Percentiles rank a stretch among this genome's conserved stretches.
phyloP scores from a whole-genome alignment of 2,888 invertebrate genomes.

The Hedya salicella region DNA sequence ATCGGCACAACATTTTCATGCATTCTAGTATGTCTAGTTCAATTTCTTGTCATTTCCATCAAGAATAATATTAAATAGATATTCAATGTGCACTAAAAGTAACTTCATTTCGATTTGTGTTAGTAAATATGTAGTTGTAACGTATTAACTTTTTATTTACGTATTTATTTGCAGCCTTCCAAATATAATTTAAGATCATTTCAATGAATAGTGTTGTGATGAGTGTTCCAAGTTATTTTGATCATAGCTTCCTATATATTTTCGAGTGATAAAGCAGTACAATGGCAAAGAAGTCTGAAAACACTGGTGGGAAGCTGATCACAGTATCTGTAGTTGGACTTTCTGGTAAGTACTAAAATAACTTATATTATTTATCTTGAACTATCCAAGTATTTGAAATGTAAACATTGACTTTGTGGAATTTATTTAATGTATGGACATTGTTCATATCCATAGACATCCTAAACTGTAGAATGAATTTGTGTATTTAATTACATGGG shows the following conservation, averaged over 20 bases:
- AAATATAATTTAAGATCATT: slow-evolving; percentile 30
- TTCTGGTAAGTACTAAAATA: slow-evolving; percentile 81
- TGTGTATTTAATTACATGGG: no score
- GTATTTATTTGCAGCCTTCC: slow-evolving; percentile 52
- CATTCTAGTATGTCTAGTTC: slow-evolving; percentile 33
- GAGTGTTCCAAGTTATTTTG: slow-evolving; percentile 66
- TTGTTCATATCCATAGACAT: no score
- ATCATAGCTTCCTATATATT: slow-evolving; percentile 58
- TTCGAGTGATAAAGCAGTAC: slow-evolving; percentile 63
- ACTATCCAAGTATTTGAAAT: neutral
- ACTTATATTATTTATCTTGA: no score
- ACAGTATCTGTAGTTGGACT: slow-evolving; percentile 97
- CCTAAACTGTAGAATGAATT: no score
- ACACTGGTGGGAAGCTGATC: slow-evolving; percentile 87
- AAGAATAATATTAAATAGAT: slow-evolving; percentile 2
- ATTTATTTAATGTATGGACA: no score
- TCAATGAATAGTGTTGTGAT: slow-evolving; percentile 71
- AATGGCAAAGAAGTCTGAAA: slow-evolving; percentile 91
- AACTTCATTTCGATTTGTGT: neutral
- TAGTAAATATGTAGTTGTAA: slow-evolving; percentile 9
- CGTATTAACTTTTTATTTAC: slow-evolving; percentile 45
- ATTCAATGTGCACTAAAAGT: neutral
- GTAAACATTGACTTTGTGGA: no score
- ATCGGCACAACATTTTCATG: slow-evolving; percentile 57
- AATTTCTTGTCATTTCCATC: slow-evolving; percentile 18